phyloP scores from a whole-genome alignment of 2,888 invertebrate genomes.

The Yponomeuta sedellus region DNA sequence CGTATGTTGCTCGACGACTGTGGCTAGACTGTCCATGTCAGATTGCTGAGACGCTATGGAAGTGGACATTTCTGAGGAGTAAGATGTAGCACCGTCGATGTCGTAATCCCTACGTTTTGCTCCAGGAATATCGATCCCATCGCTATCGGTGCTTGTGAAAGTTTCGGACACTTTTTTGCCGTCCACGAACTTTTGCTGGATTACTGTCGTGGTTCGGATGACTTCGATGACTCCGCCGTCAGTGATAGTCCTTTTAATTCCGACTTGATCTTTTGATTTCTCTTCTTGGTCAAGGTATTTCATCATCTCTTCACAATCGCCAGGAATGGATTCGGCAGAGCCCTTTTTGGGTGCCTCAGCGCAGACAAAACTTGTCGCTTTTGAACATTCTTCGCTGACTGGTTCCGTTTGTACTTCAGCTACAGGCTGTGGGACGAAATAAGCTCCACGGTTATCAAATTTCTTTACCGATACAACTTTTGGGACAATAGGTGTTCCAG shows the following conservation, averaged over 20 bases:
- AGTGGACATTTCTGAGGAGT: slow-evolving; percentile 71
- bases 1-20: slow-evolving; percentile 57
- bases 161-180: slow-evolving; percentile 69
- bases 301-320: slow-evolving; percentile 78
- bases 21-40: slow-evolving; percentile 69
- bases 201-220: slow-evolving; percentile 62
- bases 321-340: slow-evolving; percentile 72
- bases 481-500: slow-evolving; percentile 37
- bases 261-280: slow-evolving; percentile 40
- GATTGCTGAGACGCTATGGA: slow-evolving; percentile 71
- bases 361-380: slow-evolving; percentile 60
- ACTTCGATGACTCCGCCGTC: slow-evolving; percentile 61
- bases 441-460: slow-evolving; percentile 66
- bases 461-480: slow-evolving; percentile 68
- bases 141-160: slow-evolving; percentile 55
- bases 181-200: slow-evolving; percentile 65
- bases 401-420: slow-evolving; percentile 39
- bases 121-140: slow-evolving; percentile 64
- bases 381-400: slow-evolving; percentile 60
- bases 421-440: slow-evolving; percentile 62
- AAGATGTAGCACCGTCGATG: slow-evolving; percentile 58
- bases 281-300: slow-evolving; percentile 74
- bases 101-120: slow-evolving; percentile 44
- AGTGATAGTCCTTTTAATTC: slow-evolving; percentile 43
- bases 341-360: slow-evolving; percentile 63